phyloP scores from a whole-genome alignment of 2,113 vertebrate genomes.

The Ameiurus melas region DNA sequence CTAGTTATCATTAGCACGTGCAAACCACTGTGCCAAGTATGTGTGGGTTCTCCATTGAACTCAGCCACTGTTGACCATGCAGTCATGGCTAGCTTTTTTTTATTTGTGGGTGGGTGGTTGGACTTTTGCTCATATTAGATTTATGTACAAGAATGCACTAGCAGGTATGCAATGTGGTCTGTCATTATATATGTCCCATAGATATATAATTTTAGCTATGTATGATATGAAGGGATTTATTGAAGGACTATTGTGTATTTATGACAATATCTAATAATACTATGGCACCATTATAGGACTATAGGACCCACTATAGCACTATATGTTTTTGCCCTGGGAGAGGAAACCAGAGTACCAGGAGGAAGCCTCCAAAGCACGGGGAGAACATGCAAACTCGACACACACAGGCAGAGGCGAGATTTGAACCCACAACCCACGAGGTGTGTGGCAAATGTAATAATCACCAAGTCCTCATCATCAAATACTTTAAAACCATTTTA shows the following conservation, averaged over 20 bases:
- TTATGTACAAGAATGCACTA: background rate
- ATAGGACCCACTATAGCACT: no score
- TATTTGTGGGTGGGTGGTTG: constrained; percentile 20
- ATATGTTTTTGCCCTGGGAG: no score
- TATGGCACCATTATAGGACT: no score
- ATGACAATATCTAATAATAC: background rate
- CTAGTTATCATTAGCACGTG: background rate
- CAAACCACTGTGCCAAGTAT: constrained; percentile 10
- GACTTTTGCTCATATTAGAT: constrained; percentile 1
- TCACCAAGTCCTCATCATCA: background rate
- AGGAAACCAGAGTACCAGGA: no score
- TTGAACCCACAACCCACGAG: no score
- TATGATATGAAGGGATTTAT: background rate
- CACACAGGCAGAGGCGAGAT: no score
- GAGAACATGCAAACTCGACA: no score
- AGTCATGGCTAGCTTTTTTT: background rate
- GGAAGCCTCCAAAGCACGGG: no score
- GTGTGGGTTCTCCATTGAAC: constrained; percentile 21
- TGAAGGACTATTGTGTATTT: background rate
- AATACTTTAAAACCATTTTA: background rate
- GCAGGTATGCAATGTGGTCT: background rate
- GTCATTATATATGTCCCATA: background rate
- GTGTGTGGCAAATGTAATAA: no score
- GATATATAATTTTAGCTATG: background rate
- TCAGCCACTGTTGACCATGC: background rate